Evolutionary conservation across 2,797 vertebrate genomes (phyloP).

Genomic region (Carduelis carduelis): DNA sequence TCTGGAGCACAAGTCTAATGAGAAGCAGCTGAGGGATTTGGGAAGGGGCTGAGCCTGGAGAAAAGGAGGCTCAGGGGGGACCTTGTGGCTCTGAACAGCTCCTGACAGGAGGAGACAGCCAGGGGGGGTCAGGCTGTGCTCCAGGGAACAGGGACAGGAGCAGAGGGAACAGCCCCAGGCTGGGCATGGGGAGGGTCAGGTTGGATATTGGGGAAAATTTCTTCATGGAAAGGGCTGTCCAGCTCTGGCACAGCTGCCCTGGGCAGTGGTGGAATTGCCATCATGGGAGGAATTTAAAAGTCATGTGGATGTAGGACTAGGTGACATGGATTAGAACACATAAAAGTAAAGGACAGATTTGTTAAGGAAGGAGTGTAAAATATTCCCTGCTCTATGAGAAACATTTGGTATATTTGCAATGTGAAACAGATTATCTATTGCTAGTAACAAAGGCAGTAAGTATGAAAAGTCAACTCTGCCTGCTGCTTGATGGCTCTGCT

Average conservation of each 20-base stretch:
- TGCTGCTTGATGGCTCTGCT: not conserved
- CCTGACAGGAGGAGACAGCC: not conserved
- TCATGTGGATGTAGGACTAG: fast-evolving
- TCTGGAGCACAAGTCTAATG: not conserved
- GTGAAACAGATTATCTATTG: not conserved
- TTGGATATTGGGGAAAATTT: fast-evolving
- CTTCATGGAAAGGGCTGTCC: fast-evolving
- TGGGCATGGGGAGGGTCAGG: fast-evolving
- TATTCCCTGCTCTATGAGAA: not conserved
- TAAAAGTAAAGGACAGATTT: not conserved
- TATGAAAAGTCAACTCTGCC: not conserved
- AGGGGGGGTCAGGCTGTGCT: fast-evolving
- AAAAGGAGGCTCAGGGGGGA: not conserved
- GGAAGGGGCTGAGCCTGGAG: not conserved
- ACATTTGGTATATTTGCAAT: fast-evolving
- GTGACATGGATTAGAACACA: fast-evolving
- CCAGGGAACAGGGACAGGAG: not conserved
- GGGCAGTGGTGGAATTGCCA: fast-evolving
- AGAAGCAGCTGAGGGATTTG: not conserved
- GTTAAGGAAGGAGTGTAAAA: not conserved
- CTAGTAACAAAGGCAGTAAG: not conserved
- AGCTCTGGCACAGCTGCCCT: not conserved
- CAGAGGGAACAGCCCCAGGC: fast-evolving
- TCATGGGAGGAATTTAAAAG: not conserved
- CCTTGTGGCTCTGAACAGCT: not conserved